A percentile compares a stretch with the other conserved stretches of the same genome.
Evolutionary conservation across 92 coral and sea anemone species (phyloP).

Genomic region (Palythoa grandiflora): DNA sequence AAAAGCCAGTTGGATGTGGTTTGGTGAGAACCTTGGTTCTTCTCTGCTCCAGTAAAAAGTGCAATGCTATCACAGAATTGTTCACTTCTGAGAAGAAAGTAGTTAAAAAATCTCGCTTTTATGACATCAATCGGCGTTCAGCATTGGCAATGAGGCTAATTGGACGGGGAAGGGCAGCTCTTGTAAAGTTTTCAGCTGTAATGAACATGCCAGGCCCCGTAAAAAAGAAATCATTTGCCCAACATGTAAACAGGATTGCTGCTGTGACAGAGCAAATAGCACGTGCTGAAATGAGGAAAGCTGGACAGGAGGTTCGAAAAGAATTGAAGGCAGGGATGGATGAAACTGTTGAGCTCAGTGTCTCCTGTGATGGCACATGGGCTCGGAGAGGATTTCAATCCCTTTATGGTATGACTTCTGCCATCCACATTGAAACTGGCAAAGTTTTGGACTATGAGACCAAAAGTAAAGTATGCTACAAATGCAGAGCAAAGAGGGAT

Average conservation of each 20-base stretch:
- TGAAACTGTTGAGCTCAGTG: slow-evolving; percentile 28
- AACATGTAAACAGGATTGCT: slow-evolving; percentile 43
- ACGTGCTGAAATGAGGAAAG: slow-evolving; percentile 60
- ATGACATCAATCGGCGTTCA: slow-evolving; percentile 53
- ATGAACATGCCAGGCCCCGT: slow-evolving; percentile 66
- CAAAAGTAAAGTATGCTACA: slow-evolving; percentile 61
- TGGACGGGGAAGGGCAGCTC: slow-evolving; percentile 57
- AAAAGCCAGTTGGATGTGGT: slow-evolving; percentile 56
- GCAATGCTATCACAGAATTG: slow-evolving; percentile 53
- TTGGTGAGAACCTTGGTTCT: slow-evolving; percentile 53
- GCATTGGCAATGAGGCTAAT: slow-evolving; percentile 50
- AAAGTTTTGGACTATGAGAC: slow-evolving; percentile 60
- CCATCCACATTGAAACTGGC: slow-evolving; percentile 56
- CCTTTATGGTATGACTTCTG: slow-evolving; percentile 62
- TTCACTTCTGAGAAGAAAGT: slow-evolving; percentile 63
- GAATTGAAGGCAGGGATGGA: slow-evolving; percentile 31
- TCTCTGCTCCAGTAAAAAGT: slow-evolving; percentile 49
- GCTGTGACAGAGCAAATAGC: slow-evolving; percentile 55
- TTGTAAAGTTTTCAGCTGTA: slow-evolving; percentile 53
- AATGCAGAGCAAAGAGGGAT: slow-evolving; percentile 50
- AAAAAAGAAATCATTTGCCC: slow-evolving; percentile 36
- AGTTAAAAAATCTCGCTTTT: slow-evolving; percentile 46
- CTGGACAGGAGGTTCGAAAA: slow-evolving; percentile 43
- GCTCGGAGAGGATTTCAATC: slow-evolving; percentile 71
- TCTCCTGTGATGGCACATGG: slow-evolving; percentile 63